phyloP scores from a whole-genome alignment of 2,888 invertebrate genomes.

The Cryptus viduatorius region DNA sequence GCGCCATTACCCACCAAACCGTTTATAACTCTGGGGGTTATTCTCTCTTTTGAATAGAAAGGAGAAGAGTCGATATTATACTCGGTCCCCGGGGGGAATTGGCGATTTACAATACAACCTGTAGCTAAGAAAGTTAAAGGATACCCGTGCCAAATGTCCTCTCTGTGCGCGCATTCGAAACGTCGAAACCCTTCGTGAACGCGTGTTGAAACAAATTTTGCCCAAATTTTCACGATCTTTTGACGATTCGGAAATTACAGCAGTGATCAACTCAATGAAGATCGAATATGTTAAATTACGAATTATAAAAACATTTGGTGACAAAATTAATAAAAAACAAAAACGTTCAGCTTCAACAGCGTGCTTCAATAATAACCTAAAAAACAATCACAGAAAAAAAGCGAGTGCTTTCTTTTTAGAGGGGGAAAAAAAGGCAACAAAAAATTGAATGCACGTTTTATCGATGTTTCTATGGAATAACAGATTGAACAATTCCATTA shows the following conservation, averaged over 20 bases:
- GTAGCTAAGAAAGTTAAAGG: constrained; percentile 52
- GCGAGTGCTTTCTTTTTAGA: too few species aligned
- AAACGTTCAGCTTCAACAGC: too few species aligned
- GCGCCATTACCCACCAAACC: constrained; percentile 52
- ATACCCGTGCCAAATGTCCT: constrained; percentile 31
- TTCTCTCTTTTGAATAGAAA: constrained; percentile 41
- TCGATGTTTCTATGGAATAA: too few species aligned
- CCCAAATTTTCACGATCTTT: neutral
- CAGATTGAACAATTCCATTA: too few species aligned
- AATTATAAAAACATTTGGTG: too few species aligned
- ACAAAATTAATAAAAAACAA: neutral
- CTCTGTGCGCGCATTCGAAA: constrained; percentile 37
- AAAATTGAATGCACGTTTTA: too few species aligned
- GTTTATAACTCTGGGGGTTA: constrained; percentile 51
- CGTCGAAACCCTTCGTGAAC: constrained; percentile 46
- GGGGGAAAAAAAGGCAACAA: too few species aligned
- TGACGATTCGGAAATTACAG: neutral
- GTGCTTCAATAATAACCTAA: neutral
- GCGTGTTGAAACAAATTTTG: constrained; percentile 51
- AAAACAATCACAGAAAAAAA: too few species aligned
- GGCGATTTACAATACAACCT: constrained; percentile 61
- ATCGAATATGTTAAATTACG: neutral
- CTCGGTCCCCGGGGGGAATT: constrained; percentile 48
- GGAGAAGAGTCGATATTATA: constrained; percentile 54
- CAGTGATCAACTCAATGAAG: neutral